A percentile compares a stretch with the other conserved stretches of the same genome.
Evolutionary conservation across 2,888 invertebrate genomes (phyloP).

Genomic region (Amitus sp.): DNA sequence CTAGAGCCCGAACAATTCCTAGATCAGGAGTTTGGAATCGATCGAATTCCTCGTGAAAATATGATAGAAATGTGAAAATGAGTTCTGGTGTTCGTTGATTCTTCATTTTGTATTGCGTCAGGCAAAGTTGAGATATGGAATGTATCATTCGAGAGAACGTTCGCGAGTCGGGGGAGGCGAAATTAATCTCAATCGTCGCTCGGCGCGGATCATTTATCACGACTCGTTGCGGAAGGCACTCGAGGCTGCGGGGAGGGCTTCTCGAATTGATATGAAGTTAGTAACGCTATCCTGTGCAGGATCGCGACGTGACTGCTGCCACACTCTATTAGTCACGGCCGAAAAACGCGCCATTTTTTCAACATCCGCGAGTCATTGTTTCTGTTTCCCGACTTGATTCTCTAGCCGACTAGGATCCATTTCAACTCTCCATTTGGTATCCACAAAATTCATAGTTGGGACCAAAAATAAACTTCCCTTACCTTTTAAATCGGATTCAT

Average conservation of each 20-base stretch:
- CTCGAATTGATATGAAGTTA: constrained; percentile 59
- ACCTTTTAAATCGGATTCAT: too few species aligned
- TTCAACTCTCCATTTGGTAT: too few species aligned
- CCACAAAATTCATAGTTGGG: too few species aligned
- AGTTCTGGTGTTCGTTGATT: too few species aligned
- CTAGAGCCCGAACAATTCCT: too few species aligned
- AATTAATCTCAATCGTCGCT: constrained; percentile 63
- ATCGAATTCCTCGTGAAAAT: too few species aligned
- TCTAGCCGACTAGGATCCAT: too few species aligned
- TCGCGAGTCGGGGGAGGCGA: constrained; percentile 41
- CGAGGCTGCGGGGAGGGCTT: constrained; percentile 37
- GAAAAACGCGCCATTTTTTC: constrained; percentile 10
- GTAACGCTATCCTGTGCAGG: constrained; percentile 58
- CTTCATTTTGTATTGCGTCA: too few species aligned
- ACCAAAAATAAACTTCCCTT: too few species aligned
- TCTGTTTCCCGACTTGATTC: too few species aligned
- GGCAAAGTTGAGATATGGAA: constrained; percentile 39
- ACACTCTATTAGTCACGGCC: constrained; percentile 55
- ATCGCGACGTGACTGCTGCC: constrained; percentile 56
- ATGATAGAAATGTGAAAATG: too few species aligned
- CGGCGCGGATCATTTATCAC: constrained; percentile 61
- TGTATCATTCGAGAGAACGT: constrained; percentile 36
- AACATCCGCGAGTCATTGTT: background rate
- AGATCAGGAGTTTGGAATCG: too few species aligned
- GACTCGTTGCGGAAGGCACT: constrained; percentile 52